These are phyloP conservation scores for Laodelphax striatellus DNA, from an alignment of 1,140 invertebrate species.

Conservation along the genomic window DNA sequence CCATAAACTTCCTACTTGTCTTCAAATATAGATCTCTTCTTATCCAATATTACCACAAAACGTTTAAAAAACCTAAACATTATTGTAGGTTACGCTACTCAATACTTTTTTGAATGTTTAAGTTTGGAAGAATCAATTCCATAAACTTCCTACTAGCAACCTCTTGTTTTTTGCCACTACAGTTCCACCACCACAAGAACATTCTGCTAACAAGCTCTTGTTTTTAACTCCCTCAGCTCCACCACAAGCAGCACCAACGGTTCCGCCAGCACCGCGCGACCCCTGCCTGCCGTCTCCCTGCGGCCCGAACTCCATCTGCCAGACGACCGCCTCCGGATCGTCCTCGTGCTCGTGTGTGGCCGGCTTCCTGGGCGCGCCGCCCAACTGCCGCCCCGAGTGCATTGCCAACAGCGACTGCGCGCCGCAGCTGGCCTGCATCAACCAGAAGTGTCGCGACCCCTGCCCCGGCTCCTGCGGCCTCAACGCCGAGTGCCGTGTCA, in stretches of 20 bases:
- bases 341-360: constrained; percentile 31
- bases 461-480: constrained; percentile 42
- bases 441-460: constrained; percentile 42
- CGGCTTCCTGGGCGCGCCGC: constrained; percentile 33
- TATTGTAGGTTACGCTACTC: too few relatives aligned
- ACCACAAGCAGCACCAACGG: constrained; percentile 46
- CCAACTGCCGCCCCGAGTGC: constrained; percentile 40
- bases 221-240: neutral
- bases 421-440: constrained; percentile 40
- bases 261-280: constrained; percentile 27
- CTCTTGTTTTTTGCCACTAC: too few relatives aligned
- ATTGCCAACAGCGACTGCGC: constrained; percentile 39
- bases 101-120: too few relatives aligned
- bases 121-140: too few relatives aligned
- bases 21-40: too few relatives aligned
- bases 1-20: too few relatives aligned
- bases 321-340: constrained; percentile 36
- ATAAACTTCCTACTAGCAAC: too few relatives aligned
- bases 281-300: constrained; percentile 62
- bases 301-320: constrained; percentile 56
- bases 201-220: too few relatives aligned
- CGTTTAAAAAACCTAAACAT: neutral
- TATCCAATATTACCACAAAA: too few relatives aligned
- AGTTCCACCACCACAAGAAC: too few relatives aligned
- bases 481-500: constrained; percentile 52